Base-by-base conservation (phyloP, 1,140 invertebrate genomes). In the Aleiodes sp. region DNA sequence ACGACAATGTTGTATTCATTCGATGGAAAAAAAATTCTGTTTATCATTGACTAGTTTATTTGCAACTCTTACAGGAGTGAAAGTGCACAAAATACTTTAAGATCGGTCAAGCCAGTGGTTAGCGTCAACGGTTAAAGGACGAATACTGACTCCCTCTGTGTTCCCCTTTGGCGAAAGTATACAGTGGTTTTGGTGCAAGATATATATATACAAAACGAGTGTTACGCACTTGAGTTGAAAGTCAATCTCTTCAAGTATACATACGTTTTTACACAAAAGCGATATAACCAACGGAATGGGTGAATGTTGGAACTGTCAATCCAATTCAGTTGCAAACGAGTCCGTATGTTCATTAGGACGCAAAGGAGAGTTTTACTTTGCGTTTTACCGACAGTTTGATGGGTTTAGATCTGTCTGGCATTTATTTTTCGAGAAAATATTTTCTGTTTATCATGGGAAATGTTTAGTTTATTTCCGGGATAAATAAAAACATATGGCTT, bases 191-290 rank as follows among this genome's bases (percentile, higher is more conserved):
- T 52, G 46, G 21, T n/a, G n/a, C n/a, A n/a, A n/a, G n/a, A n/a
- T n/a, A n/a, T n/a, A n/a, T 24, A 52, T 52, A 52, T 16, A 21
- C 46, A n/a, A n/a, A n/a, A 24, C 46, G 46, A 52, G 46, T 52
- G 46, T 52, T 52, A 52, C 46, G 46, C 46, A 52, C 46, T 52
- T 52, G 46, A 52, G 46, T 52, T 52, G 46, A 52, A 52, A 52
- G 46, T 21, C 46, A 52, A 52, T 52, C 46, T 46, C n/a, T 19
- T 24, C 21, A 24, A 24, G 46, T 21, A n/a, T n/a, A n/a, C 46
- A 16, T 16, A 24, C 21, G 46, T 1, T 52, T 52, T 52, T 52
- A 24, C 46, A 19, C 41, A 46, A 46, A 46, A 46, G 41, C 41
- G 41, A 46, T 43, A 52, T 24, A 52, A 24, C 46, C 46, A 26